Base-by-base conservation (phyloP, 2,888 invertebrate genomes). In the Erpobdella octoculata region DNA sequence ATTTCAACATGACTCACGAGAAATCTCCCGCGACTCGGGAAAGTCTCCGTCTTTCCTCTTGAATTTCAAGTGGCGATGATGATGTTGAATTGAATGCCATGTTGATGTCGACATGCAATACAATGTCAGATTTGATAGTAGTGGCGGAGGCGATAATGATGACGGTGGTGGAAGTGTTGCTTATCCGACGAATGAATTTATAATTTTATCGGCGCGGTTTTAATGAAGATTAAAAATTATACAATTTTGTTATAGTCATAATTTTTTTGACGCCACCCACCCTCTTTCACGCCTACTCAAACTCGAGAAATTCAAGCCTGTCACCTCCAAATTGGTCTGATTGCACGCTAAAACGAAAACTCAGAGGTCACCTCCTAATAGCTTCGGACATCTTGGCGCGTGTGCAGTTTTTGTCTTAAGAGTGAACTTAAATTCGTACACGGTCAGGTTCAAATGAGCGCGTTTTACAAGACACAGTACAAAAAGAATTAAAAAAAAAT, bases 341-440 rank as follows among this genome's bases (percentile, higher is more conserved):
- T 53, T 28, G 8, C 6, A 53, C 21, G 53, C 53, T n/a, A n/a
- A 53, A 28, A 53, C 53, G 53, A 53, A 28, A 53, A 53, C 28
- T 28, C 21, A 21, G 21, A 53, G 53, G 53, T 53, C 53, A 53
- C 53, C 21, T 6, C 53, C 28, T 53, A 53, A 53, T 53, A 28
- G 53, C 21, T 53, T 21, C 28, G 53, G 53, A 53, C 53, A n/a
- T n/a, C n/a, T n/a, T n/a, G 53, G 53, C 53, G 53, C 53, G 28
- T 53, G 53, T 28, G 53, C 6, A 28, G 53, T 53, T 53, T 53
- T 53, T 53, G 53, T 53, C 28, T 53, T 53, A 53, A 53, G 28
- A 53, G 53, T 53, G 53, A 53, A 53, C 53, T 53, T 53, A 25
- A 28, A n/a, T n/a, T n/a, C n/a, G n/a, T n/a, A n/a, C 21, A 53